These are phyloP conservation scores for Ophraella communa DNA, from an alignment of 2,888 invertebrate species.

Conservation along the genomic window DNA sequence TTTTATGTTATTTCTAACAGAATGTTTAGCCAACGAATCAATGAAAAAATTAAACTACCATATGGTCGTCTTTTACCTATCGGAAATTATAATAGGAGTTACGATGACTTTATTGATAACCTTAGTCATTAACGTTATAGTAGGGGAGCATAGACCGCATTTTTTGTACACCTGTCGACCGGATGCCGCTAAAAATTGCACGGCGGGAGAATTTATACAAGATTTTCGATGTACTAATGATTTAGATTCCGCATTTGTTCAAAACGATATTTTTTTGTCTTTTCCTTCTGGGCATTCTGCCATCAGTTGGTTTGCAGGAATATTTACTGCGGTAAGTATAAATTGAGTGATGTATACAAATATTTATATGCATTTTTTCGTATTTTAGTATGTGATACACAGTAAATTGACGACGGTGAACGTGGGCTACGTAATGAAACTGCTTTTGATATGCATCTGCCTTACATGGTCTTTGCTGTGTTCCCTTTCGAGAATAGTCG, in stretches of 20 bases:
- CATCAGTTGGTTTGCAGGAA: conserved; percentile 69
- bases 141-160: conserved; percentile 70
- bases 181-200: conserved; percentile 69
- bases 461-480: conserved; percentile 70
- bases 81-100: conserved; percentile 69
- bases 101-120: conserved; percentile 67
- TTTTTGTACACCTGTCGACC: conserved; percentile 78
- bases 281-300: conserved; percentile 83
- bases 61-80: conserved; percentile 59
- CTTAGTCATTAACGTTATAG: conserved; percentile 70
- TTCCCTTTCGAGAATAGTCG: conserved; percentile 72
- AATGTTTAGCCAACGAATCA: conserved; percentile 54
- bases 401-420: conserved; percentile 55
- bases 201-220: conserved; percentile 67
- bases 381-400: conserved; percentile 71
- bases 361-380: conserved; percentile 34
- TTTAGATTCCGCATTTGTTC: conserved; percentile 62
- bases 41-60: conserved; percentile 57
- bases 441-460: conserved; percentile 68
- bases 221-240: conserved; percentile 71
- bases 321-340: conserved; percentile 59
- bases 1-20: conserved; percentile 57
- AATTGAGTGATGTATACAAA: background rate
- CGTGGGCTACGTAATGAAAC: conserved; percentile 66
- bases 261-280: conserved; percentile 71